Conservation (phyloP, 2,888 invertebrate genomes). For the Sphinx pinastri region DNA sequence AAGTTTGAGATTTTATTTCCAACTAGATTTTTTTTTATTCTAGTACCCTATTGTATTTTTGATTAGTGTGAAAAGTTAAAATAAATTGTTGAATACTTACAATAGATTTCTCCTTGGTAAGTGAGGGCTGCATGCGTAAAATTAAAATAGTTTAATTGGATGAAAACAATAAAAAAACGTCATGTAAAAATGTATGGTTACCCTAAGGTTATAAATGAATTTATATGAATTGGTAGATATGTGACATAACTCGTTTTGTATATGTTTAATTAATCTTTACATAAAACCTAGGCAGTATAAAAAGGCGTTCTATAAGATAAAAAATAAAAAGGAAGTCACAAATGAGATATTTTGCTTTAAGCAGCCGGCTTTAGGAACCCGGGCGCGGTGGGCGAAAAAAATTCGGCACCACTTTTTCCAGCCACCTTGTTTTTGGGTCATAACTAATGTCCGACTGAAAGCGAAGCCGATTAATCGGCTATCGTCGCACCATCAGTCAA, state of each 20-base stretch:
- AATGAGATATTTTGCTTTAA: no score
- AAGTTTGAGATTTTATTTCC: slow-evolving; percentile 4
- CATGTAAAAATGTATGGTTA: slow-evolving; percentile 26
- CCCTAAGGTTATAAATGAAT: slow-evolving; percentile 17
- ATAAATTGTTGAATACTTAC: slow-evolving; percentile 62
- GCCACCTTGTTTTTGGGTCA: no score
- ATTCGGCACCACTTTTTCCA: no score
- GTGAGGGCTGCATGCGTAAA: slow-evolving; percentile 82
- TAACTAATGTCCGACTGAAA: no score
- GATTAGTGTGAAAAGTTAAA: slow-evolving; percentile 12
- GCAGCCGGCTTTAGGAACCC: no score
- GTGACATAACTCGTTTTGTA: background rate
- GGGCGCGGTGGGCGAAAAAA: no score
- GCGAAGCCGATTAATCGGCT: no score
- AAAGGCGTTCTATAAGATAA: no score
- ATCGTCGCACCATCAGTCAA: no score
- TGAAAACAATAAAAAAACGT: slow-evolving; percentile 39
- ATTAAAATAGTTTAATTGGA: slow-evolving; percentile 58
- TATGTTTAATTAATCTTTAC: no score
- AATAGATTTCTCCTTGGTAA: slow-evolving; percentile 80
- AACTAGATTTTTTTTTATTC: slow-evolving; percentile 11
- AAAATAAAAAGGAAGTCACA: no score
- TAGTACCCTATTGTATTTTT: slow-evolving; percentile 24
- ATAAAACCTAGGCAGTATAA: no score
- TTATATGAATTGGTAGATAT: background rate